These are phyloP conservation scores for Eupithecia vulgata DNA, from an alignment of 2,888 invertebrate genomes.

Conservation along the genomic window DNA sequence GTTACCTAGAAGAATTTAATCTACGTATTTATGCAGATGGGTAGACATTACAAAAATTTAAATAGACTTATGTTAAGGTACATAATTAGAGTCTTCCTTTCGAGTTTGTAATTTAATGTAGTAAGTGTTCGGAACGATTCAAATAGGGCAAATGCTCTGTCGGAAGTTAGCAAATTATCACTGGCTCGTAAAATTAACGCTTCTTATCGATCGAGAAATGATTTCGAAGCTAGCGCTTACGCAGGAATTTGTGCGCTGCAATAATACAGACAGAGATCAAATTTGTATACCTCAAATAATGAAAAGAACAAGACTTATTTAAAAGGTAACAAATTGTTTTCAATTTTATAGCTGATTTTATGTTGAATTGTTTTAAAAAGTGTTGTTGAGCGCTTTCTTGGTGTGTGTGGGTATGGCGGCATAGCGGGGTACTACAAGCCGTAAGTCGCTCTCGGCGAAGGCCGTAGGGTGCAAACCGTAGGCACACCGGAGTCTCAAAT, in stretches of 20 bases:
- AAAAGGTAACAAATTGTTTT: conserved; percentile 84
- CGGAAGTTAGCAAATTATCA: conserved; percentile 85
- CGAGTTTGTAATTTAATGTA: conserved; percentile 73
- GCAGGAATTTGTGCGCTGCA: conserved; percentile 65
- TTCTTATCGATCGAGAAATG: conserved; percentile 82
- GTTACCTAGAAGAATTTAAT: neutral
- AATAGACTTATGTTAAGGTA: conserved; percentile 44
- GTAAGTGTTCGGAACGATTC: conserved; percentile 79
- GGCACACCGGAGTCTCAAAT: conserved; percentile 75
- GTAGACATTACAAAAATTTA: conserved; percentile 19
- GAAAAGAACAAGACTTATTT: conserved; percentile 76
- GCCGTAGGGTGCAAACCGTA: conserved; percentile 66
- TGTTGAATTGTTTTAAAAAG: conserved; percentile 81
- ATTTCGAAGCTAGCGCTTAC: conserved; percentile 63
- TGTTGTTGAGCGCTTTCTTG: conserved; percentile 70
- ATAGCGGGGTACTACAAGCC: conserved; percentile 49
- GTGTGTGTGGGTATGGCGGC: conserved; percentile 61
- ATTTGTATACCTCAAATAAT: conserved; percentile 57
- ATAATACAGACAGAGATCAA: conserved; percentile 62
- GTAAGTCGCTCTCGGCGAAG: conserved; percentile 60
- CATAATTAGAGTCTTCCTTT: conserved; percentile 66
- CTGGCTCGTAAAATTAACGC: conserved; percentile 84
- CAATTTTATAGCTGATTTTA: conserved; percentile 84
- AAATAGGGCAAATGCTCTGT: conserved; percentile 78
- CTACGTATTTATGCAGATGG: neutral